phyloP scores from a whole-genome alignment of 2,113 vertebrate genomes.

The Proterorhinus semilunaris region DNA sequence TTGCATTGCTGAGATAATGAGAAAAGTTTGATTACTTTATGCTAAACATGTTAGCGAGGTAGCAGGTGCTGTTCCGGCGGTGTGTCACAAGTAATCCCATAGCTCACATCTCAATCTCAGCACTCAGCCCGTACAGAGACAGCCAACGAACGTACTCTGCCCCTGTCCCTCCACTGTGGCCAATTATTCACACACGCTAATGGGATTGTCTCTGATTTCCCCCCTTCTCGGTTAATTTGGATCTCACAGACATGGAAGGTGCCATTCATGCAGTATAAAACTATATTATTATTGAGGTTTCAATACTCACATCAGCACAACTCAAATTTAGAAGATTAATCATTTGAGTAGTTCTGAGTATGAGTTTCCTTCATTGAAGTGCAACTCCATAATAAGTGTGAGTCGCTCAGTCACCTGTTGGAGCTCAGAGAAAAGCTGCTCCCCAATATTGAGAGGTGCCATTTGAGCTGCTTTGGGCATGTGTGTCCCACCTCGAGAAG shows the following conservation, averaged over 20 bases:
- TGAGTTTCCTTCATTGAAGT: too few species aligned
- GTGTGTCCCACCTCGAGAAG: too few species aligned
- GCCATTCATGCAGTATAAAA: background rate
- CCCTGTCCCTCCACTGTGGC: slow-evolving; percentile 18
- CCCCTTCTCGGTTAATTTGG: slow-evolving; percentile 23
- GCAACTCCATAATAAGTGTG: too few species aligned
- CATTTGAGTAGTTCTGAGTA: too few species aligned
- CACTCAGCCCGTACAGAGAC: slow-evolving; percentile 38
- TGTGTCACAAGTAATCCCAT: slow-evolving; percentile 65
- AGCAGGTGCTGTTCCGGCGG: slow-evolving; percentile 72
- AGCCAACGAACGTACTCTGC: slow-evolving; percentile 25
- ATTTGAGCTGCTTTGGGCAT: too few species aligned
- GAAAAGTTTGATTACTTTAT: slow-evolving; percentile 79
- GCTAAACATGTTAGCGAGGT: slow-evolving; percentile 69
- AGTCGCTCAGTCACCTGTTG: too few species aligned
- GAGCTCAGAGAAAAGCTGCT: too few species aligned
- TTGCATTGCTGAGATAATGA: slow-evolving; percentile 74
- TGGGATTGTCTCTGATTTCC: slow-evolving; percentile 35
- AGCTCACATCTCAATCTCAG: slow-evolving; percentile 68
- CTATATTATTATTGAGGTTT: too few species aligned
- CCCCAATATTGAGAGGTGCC: too few species aligned
- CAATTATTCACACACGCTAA: slow-evolving; percentile 42
- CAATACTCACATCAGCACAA: too few species aligned
- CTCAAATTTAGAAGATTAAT: too few species aligned
- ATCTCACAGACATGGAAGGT: background rate